phyloP scores from a whole-genome alignment of 2,797 vertebrate species.

The Sciurus carolinensis region DNA sequence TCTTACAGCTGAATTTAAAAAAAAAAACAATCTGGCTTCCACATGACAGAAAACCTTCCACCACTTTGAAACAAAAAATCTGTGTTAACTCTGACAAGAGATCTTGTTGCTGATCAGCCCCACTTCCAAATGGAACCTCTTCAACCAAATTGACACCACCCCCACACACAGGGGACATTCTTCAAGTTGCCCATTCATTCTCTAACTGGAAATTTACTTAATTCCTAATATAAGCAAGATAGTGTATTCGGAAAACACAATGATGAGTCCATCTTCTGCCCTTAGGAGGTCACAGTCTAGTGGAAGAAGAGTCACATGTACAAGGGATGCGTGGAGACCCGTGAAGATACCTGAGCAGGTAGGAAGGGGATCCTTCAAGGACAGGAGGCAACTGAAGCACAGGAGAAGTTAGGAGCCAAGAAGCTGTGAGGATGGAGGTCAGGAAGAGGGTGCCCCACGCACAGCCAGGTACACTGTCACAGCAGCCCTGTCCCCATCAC shows the following conservation, averaged over 20 bases:
- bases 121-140: neutral
- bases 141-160: neutral
- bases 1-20: neutral
- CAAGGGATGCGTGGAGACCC: too few species aligned
- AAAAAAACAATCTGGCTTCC: neutral
- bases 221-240: constrained; percentile 4
- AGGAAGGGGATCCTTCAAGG: too few species aligned
- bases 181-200: neutral
- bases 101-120: neutral
- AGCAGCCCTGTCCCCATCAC: neutral
- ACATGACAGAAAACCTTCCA: too few species aligned
- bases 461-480: neutral
- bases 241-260: neutral
- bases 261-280: neutral
- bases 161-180: neutral
- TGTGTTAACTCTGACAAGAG: neutral
- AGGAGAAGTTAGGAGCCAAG: neutral
- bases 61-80: neutral
- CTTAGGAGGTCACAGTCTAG: neutral
- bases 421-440: neutral
- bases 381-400: neutral
- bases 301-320: neutral
- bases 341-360: too few species aligned
- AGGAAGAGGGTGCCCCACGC: neutral
- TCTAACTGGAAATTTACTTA: neutral